These are phyloP conservation scores for Cydia fagiglandana DNA, from an alignment of 1,140 invertebrate genomes.

Conservation along the genomic window DNA sequence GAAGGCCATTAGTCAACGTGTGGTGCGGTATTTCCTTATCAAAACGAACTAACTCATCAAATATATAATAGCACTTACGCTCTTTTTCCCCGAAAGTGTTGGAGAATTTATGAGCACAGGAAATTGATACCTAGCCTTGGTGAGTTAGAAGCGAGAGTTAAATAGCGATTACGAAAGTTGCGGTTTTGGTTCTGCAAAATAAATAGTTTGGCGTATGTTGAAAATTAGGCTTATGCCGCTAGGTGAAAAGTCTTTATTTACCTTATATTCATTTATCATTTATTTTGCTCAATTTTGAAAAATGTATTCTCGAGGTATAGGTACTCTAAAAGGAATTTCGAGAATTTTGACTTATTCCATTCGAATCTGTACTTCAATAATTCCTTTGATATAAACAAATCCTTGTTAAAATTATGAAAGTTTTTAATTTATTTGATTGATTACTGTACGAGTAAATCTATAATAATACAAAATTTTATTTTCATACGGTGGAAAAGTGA, in stretches of 20 bases:
- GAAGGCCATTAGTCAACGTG: slow-evolving; percentile 32
- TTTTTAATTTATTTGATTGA: too few species aligned
- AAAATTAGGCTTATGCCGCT: not conserved
- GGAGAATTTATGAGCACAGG: slow-evolving; percentile 1
- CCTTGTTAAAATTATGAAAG: too few species aligned
- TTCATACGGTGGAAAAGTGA: too few species aligned
- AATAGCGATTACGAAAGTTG: not conserved
- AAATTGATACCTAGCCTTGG: slow-evolving; percentile 10
- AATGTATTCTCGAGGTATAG: too few species aligned
- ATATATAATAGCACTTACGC: not conserved
- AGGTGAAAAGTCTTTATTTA: not conserved
- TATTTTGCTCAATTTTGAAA: too few species aligned
- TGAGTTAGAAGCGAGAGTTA: not conserved
- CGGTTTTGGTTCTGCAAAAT: not conserved
- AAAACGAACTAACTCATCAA: not conserved
- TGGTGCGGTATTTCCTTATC: not conserved
- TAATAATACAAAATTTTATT: too few species aligned
- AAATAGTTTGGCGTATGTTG: slow-evolving; percentile 2
- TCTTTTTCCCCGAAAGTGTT: not conserved
- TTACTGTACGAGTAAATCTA: too few species aligned
- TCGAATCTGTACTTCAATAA: too few species aligned
- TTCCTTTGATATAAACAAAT: too few species aligned
- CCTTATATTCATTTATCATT: too few species aligned
- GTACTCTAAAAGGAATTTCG: too few species aligned
- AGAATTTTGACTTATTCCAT: too few species aligned